These are phyloP conservation scores for Drosophila orena DNA, from an alignment of 1,140 invertebrate genomes.

Conservation along the genomic window DNA sequence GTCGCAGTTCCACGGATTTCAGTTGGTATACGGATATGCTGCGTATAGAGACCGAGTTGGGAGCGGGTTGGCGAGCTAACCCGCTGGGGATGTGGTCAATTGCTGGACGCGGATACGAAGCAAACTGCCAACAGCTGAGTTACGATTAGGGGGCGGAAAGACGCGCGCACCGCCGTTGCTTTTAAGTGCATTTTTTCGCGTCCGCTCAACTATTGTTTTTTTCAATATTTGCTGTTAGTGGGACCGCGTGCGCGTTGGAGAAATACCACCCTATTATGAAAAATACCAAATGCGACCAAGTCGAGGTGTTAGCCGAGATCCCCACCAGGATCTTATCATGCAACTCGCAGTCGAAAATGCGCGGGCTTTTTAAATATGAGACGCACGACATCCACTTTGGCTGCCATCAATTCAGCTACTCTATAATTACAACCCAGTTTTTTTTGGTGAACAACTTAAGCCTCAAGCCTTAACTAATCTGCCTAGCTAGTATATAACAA, in stretches of 20 bases:
- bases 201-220: slow-evolving; percentile 9
- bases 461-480: too few relatives aligned
- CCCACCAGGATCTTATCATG: not conserved
- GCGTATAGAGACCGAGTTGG: not conserved
- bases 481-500: too few relatives aligned
- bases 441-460: too few relatives aligned
- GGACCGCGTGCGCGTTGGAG: not conserved
- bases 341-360: not conserved
- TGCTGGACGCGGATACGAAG: not conserved
- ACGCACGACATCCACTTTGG: not conserved
- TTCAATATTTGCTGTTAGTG: not conserved
- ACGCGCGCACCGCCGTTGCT: slow-evolving; percentile 9
- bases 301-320: not conserved
- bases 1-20: slow-evolving; percentile 4
- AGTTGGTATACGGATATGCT: slow-evolving; percentile 3
- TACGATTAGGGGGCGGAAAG: slow-evolving; percentile 10
- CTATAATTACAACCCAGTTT: too few relatives aligned
- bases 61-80: too few relatives aligned
- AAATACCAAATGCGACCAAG: not conserved
- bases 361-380: not conserved
- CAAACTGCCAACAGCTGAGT: slow-evolving; percentile 19
- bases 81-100: not conserved
- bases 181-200: slow-evolving; percentile 24
- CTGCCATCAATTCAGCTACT: too few relatives aligned
- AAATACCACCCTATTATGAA: not conserved